phyloP scores from a whole-genome alignment of 2,797 vertebrate genomes.

The Oreochromis grahami region DNA sequence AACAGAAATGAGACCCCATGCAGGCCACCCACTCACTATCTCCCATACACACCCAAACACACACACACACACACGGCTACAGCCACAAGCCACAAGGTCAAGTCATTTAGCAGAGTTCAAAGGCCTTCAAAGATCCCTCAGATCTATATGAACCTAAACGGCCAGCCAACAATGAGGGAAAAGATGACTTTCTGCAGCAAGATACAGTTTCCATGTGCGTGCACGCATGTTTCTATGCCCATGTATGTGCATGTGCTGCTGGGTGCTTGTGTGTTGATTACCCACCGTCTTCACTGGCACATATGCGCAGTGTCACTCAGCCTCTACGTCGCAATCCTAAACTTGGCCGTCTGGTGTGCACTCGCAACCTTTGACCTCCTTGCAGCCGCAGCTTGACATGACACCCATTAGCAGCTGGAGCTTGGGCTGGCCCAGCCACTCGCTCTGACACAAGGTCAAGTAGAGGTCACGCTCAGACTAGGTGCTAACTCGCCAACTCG shows the following conservation, averaged over 20 bases:
- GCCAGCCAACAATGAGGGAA: slow-evolving; percentile 44
- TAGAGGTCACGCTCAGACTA: slow-evolving; percentile 85
- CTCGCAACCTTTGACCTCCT: slow-evolving; percentile 60
- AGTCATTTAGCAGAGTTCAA: slow-evolving; percentile 96
- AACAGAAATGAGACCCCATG: slow-evolving; percentile 67
- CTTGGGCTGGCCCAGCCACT: slow-evolving; percentile 30
- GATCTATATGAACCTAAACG: slow-evolving; percentile 90
- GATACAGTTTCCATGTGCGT: slow-evolving; percentile 26
- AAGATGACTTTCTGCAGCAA: slow-evolving; percentile 51
- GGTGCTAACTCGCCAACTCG: slow-evolving; percentile 97
- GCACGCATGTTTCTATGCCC: not conserved
- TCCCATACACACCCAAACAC: slow-evolving; percentile 21
- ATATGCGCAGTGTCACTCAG: slow-evolving; percentile 87
- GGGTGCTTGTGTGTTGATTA: slow-evolving; percentile 19
- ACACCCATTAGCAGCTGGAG: slow-evolving; percentile 82
- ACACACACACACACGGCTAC: slow-evolving; percentile 29
- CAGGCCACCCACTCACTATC: slow-evolving; percentile 65
- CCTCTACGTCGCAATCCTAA: slow-evolving; percentile 81
- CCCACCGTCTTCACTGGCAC: slow-evolving; percentile 45
- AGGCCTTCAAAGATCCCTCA: slow-evolving; percentile 90
- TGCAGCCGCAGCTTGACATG: slow-evolving; percentile 66
- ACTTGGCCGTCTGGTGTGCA: slow-evolving; percentile 65
- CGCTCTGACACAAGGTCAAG: slow-evolving; percentile 72
- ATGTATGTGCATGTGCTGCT: not conserved
- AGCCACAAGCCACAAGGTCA: slow-evolving; percentile 84